These are phyloP conservation scores for Brachyalestes nurse DNA, from an alignment of 2,797 vertebrate species.

Conservation along the genomic window DNA sequence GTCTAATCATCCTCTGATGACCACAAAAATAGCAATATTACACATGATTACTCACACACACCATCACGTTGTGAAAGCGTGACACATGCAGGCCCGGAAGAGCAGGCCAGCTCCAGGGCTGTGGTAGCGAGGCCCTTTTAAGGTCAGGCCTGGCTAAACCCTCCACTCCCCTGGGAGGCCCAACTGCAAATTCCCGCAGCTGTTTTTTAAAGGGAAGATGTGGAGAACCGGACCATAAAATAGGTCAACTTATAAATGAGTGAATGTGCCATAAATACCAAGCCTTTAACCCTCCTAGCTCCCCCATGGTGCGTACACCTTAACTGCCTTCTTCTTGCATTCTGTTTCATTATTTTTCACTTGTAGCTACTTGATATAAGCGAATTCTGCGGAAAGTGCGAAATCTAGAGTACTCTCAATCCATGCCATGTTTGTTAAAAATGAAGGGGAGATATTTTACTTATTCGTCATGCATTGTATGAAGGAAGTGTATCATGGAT, in stretches of 20 bases:
- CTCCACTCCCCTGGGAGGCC: constrained; percentile 59
- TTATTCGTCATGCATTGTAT: background rate
- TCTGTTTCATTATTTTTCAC: background rate
- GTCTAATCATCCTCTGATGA: constrained; percentile 30
- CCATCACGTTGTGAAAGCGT: constrained; percentile 20
- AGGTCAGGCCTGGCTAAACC: constrained; percentile 64
- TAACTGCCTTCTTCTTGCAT: no score
- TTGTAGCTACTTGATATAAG: background rate
- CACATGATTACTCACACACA: constrained; percentile 22
- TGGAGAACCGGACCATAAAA: constrained; percentile 53
- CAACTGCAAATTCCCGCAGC: constrained; percentile 58
- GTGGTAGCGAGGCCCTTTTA: constrained; percentile 72
- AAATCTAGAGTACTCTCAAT: background rate
- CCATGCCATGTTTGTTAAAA: background rate
- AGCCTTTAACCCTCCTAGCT: background rate
- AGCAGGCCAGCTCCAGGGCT: constrained; percentile 44
- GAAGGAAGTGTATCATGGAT: background rate
- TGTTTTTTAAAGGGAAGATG: constrained; percentile 55
- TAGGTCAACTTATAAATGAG: constrained; percentile 40
- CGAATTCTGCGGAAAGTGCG: background rate
- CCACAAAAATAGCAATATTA: constrained; percentile 27
- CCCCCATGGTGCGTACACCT: background rate
- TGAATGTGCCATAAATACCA: constrained; percentile 15
- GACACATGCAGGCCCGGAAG: constrained; percentile 3
- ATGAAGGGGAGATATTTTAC: background rate